Evolutionary conservation across 92 coral and sea anemone species (phyloP).

Genomic region (Blastomussa wellsi): DNA sequence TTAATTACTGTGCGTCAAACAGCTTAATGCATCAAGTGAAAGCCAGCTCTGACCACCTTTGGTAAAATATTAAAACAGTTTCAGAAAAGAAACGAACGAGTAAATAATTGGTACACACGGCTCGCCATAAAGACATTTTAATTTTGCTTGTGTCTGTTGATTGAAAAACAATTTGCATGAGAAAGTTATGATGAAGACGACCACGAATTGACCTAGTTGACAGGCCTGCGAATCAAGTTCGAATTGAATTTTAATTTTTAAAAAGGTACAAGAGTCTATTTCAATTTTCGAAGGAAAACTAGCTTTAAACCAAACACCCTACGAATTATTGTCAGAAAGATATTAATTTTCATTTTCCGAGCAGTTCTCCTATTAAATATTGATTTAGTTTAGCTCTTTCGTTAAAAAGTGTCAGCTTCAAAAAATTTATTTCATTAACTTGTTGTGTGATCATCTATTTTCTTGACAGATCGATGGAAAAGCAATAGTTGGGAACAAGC

Average conservation of each 20-base stretch:
- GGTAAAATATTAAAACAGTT: slow-evolving; percentile 11
- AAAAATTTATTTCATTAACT: slow-evolving; percentile 30
- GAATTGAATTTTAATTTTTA: background rate
- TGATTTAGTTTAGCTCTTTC: slow-evolving; percentile 27
- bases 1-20: background rate
- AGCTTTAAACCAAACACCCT: background rate
- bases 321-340: background rate
- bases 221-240: background rate
- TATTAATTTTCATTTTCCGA: slow-evolving; percentile 23
- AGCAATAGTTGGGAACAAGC: background rate
- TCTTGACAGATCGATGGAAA: slow-evolving; percentile 34
- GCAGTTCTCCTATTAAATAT: slow-evolving; percentile 36
- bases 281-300: background rate
- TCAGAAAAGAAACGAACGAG: slow-evolving; percentile 14
- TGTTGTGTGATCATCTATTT: slow-evolving; percentile 21
- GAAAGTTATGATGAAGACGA: slow-evolving; percentile 17
- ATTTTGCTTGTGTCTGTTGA: slow-evolving; percentile 33
- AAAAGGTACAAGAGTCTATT: background rate
- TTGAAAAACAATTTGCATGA: slow-evolving; percentile 29
- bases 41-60: background rate
- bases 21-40: slow-evolving; percentile 3
- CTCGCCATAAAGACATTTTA: slow-evolving; percentile 17
- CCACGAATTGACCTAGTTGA: background rate
- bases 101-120: slow-evolving; percentile 22
- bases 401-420: slow-evolving; percentile 19